phyloP scores from a whole-genome alignment of 1,140 invertebrate genomes.

The Delia radicum region DNA sequence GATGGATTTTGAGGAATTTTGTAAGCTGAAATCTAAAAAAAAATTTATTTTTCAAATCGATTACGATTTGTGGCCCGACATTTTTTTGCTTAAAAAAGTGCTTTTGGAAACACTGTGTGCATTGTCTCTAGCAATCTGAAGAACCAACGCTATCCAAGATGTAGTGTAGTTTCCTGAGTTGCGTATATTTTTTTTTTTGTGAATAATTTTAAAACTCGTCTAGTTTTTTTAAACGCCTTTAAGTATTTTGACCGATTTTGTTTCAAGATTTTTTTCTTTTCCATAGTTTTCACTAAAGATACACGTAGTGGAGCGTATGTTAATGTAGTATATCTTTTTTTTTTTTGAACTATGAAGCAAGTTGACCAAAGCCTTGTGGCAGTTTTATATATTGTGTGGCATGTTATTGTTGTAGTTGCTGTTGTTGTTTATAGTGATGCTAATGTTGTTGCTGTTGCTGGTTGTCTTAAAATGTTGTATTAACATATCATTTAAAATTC shows the following conservation, averaged over 20 bases:
- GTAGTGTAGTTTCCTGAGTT: too few species aligned
- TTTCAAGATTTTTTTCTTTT: background rate
- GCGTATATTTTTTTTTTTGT: background rate
- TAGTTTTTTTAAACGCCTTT: constrained; percentile 16
- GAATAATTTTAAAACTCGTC: constrained; percentile 1
- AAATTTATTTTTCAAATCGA: too few species aligned
- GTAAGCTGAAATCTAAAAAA: too few species aligned
- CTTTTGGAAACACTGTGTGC: too few species aligned
- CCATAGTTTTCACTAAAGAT: background rate
- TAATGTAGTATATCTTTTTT: too few species aligned
- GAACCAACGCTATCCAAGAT: too few species aligned
- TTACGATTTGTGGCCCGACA: too few species aligned
- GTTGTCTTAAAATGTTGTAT: constrained; percentile 19
- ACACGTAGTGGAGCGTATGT: background rate
- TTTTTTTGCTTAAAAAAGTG: too few species aligned
- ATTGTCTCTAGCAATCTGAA: too few species aligned
- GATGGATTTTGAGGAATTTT: too few species aligned
- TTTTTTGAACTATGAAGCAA: background rate
- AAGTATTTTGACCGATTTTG: constrained; percentile 11
- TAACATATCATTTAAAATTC: constrained; percentile 24
- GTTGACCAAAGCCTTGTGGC: constrained; percentile 7
- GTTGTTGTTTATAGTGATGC: constrained; percentile 1
- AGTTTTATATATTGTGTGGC: constrained; percentile 15
- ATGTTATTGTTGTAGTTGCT: constrained; percentile 16
- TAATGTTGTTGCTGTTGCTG: background rate